Base-by-base conservation (phyloP, 2,113 vertebrate species). In the Nibea albiflora region DNA sequence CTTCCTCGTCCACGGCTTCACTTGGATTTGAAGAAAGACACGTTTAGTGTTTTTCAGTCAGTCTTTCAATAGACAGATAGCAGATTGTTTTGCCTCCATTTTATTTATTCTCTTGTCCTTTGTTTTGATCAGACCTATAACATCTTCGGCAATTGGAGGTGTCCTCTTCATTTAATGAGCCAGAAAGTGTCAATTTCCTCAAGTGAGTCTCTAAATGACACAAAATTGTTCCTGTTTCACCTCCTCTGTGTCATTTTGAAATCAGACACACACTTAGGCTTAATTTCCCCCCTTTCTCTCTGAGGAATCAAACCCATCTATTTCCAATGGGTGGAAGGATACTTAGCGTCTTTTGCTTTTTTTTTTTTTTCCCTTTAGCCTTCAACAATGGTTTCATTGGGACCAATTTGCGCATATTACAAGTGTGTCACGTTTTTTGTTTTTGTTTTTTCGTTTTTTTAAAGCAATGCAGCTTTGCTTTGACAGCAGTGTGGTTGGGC, bases 391-490 rank as follows among this genome's bases (percentile, higher is more conserved):
- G 89, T 86, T 90, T 93, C 92, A 71, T 17, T 89, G 90, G 92
- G 92, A 90, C 92, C 89, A 89, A 91, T 93, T 93, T 88, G 78
- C 75, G 72, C 80, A 67, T 78, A 90, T 93, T 91, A 92, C 20
- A 17, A 91, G 73, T 61, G 58, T 66, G 64, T 61, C 46, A 75
- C 68, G 78, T 67, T 78, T 88, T 85, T 47, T 72, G 5, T 31
- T 5, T 31, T 39, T 39, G 24, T 26, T 26, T 4, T 31, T 31
- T 88, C 83, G 42, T 76, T 35, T 35, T 35, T 35, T 31, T 6
- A 0, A 35, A 78, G 52, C 75, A 86, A 80, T 72, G 44, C 70
- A 58, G 85, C 82, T 60, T 77, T 2, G 2, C 81, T 83, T 49
- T 90, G 86, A 85, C 83, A 85, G 81, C 73, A 80, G n/a, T 67